A percentile compares a stretch with the other conserved stretches of the same genome.
phyloP scores from a whole-genome alignment of 2,888 invertebrate genomes.

The Patella caerulea region DNA sequence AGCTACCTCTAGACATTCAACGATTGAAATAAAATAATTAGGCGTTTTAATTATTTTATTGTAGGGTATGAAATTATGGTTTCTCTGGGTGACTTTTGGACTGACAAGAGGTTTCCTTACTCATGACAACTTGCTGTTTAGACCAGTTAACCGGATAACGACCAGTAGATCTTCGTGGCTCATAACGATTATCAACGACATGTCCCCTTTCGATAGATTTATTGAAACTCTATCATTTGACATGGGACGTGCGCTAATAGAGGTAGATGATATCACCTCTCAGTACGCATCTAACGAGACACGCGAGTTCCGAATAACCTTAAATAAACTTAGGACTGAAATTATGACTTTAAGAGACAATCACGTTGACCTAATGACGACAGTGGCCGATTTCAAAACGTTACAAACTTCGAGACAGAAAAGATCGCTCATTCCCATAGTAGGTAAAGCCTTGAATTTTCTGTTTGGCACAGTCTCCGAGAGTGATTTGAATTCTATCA shows the following conservation, averaged over 20 bases:
- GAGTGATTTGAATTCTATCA: too few species aligned
- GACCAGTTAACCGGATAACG: background rate
- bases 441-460: background rate
- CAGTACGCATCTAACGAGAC: background rate
- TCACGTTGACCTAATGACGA: background rate
- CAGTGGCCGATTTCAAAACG: background rate
- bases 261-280: background rate
- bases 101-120: background rate
- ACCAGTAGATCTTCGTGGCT: background rate
- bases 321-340: slow-evolving; percentile 1
- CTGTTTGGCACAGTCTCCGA: background rate
- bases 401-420: background rate
- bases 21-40: background rate
- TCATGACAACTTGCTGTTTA: background rate
- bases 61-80: background rate
- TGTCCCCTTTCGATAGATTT: background rate
- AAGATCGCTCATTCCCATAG: slow-evolving; percentile 12
- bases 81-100: background rate
- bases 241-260: background rate
- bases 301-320: background rate
- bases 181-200: background rate
- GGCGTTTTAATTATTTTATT: background rate
- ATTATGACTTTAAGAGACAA: background rate
- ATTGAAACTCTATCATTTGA: background rate
- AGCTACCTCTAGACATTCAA: too few species aligned